Evolutionary conservation across 2,797 vertebrate genomes (phyloP), one percentile per base, ranked within the genome.

Genomic region (Sebastes vulpes): DNA sequence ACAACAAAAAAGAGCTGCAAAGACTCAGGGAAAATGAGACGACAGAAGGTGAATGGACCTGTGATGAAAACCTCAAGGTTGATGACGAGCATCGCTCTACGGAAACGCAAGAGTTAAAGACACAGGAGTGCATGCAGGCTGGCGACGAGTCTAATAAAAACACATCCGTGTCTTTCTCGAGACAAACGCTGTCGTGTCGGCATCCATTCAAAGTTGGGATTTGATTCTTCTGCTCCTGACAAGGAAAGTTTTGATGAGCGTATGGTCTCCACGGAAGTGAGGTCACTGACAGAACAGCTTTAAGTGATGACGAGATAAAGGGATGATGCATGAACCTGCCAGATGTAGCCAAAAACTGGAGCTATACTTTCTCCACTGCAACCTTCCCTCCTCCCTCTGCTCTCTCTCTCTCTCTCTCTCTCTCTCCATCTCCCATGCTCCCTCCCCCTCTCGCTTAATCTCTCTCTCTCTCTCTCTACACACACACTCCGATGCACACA

Each of bases 261-360:
- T 60, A 61, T 52, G 58, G 56, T 88, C 83, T 82, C 66, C 25
- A 11, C 42, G 35, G 82, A 82, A 56, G 86, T 68, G 83, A 89
- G 75, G 86, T 85, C 82, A 73, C 66, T 42, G 58, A 66, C 70
- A 72, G 75, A 81, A 75, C 64, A 20, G 79, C 38, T 81, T 77
- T 53, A 16, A 52, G 65, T 32, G 59, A 82, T 82, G 89, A 88
- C 56, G 77, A 90, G 85, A 90, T 87, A 79, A 87, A 79, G 68
- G 76, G 77, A 81, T 84, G 89, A 76, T 90, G 85, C 83, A 87
- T 64, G 72, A 89, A 83, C 57, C 88, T 88, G 79, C 87, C 87
- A 90, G 83, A 91, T 91, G 87, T 79, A 91, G 86, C 75, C 77
- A 79, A 84, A 86, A 86, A 89, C 80, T 77, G 71, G 59, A 90